These are phyloP conservation scores for Spea bombifrons DNA, from an alignment of 2,113 vertebrate species.

Conservation along the genomic window DNA sequence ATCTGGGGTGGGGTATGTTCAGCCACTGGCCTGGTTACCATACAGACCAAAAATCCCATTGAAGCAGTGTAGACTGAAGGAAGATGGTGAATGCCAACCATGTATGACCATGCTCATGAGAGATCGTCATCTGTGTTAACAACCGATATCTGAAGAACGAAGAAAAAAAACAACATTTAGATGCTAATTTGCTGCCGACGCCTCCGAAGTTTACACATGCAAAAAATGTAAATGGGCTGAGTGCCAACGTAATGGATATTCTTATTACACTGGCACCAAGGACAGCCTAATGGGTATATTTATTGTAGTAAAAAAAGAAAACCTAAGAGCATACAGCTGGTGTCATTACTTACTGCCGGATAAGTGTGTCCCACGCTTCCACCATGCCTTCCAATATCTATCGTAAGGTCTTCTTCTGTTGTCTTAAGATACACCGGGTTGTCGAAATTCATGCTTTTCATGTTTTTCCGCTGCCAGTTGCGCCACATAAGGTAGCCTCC, in stretches of 20 bases:
- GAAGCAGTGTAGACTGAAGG: slow-evolving; percentile 58
- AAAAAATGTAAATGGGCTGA: too few relatives aligned
- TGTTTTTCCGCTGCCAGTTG: slow-evolving; percentile 95
- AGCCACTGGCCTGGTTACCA: slow-evolving; percentile 69
- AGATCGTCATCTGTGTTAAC: slow-evolving; percentile 97
- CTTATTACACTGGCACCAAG: too few relatives aligned
- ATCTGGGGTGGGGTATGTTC: slow-evolving; percentile 70
- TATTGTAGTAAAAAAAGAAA: too few relatives aligned
- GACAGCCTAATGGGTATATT: too few relatives aligned
- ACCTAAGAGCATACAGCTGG: too few relatives aligned
- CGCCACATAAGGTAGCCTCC: slow-evolving; percentile 90
- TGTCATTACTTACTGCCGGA: slow-evolving; percentile 82
- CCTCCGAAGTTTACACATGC: too few relatives aligned
- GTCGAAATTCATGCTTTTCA: slow-evolving; percentile 99
- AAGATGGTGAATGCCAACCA: slow-evolving; percentile 47
- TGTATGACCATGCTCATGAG: slow-evolving; percentile 64
- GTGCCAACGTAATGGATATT: too few relatives aligned
- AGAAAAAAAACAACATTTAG: slow-evolving; percentile 1
- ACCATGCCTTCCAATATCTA: slow-evolving; percentile 86
- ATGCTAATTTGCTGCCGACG: too few relatives aligned
- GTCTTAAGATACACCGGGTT: slow-evolving; percentile 98
- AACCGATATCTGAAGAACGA: slow-evolving; percentile 83
- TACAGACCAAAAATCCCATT: slow-evolving; percentile 56
- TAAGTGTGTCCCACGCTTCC: slow-evolving; percentile 92
- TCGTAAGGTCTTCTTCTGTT: slow-evolving; percentile 92